A percentile compares a stretch with the other conserved stretches of the same genome.
Evolutionary conservation across 2,888 invertebrate species (phyloP).

Genomic region (Euphydryas editha): DNA sequence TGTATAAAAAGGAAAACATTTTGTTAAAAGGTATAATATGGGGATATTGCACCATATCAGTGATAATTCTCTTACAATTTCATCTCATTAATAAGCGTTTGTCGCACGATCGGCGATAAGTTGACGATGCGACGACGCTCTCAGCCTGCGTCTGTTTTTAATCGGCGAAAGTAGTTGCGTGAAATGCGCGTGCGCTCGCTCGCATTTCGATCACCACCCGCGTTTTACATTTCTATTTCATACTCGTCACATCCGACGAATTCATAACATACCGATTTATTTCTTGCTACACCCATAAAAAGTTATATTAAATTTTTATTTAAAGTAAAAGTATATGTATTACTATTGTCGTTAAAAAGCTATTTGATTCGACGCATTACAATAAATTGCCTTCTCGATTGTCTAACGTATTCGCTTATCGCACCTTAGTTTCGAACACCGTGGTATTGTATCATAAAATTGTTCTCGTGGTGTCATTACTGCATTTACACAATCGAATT

Average conservation of each 20-base stretch:
- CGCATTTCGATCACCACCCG: conserved; percentile 59
- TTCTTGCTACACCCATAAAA: background rate
- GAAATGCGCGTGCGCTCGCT: conserved; percentile 64
- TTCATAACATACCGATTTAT: conserved; percentile 1
- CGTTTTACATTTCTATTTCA: conserved; percentile 37
- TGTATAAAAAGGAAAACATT: background rate
- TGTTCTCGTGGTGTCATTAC: conserved; percentile 63
- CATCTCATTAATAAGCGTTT: conserved; percentile 15
- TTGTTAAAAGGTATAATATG: background rate
- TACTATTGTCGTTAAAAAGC: conserved; percentile 10
- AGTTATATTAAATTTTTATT: background rate
- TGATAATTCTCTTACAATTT: conserved; percentile 7
- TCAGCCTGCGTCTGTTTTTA: conserved; percentile 48
- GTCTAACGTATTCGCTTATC: conserved; percentile 34
- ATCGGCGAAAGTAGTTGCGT: conserved; percentile 80
- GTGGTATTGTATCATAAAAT: conserved; percentile 49
- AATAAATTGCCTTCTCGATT: conserved; percentile 33
- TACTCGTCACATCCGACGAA: conserved; percentile 11
- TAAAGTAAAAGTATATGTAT: background rate
- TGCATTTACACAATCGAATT: conserved; percentile 47
- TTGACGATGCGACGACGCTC: conserved; percentile 9
- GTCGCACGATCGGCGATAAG: conserved; percentile 14
- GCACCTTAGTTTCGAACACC: conserved; percentile 30
- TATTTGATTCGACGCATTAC: conserved; percentile 10
- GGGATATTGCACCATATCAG: background rate